phyloP scores from a whole-genome alignment of 2,888 invertebrate species.

The Beris morrisii region DNA sequence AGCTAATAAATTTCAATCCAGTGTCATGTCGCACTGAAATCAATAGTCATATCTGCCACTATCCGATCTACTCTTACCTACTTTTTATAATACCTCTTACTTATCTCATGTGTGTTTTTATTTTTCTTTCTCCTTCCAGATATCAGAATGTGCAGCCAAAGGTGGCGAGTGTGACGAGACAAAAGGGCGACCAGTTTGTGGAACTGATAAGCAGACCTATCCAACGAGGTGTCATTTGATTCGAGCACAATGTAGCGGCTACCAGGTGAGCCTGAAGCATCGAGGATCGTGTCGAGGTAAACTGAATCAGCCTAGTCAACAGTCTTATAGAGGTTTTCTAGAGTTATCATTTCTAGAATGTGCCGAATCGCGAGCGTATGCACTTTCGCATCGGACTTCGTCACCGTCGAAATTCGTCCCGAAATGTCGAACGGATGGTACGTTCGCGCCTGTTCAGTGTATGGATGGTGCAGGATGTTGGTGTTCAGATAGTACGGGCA shows the following conservation, averaged over 20 bases:
- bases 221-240: constrained; percentile 77
- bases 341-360: constrained; percentile 53
- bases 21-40: too few species aligned
- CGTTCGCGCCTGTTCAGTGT: constrained; percentile 84
- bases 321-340: constrained; percentile 6
- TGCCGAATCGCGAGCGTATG: constrained; percentile 56
- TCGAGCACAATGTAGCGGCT: constrained; percentile 75
- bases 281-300: constrained; percentile 75
- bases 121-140: constrained; percentile 40
- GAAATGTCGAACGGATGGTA: constrained; percentile 79
- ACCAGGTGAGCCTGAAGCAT: constrained; percentile 70
- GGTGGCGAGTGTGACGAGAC: constrained; percentile 56
- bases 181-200: constrained; percentile 54
- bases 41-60: too few species aligned
- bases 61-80: too few species aligned
- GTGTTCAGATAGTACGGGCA: constrained; percentile 86
- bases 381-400: constrained; percentile 54
- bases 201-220: constrained; percentile 77
- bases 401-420: constrained; percentile 68
- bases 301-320: background rate
- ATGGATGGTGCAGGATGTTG: constrained; percentile 80
- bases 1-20: too few species aligned
- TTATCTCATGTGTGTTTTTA: background rate
- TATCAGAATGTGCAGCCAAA: constrained; percentile 55
- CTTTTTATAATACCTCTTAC: background rate